Base-by-base conservation (phyloP, 2,888 invertebrate genomes). In the Sesia bembeciformis region DNA sequence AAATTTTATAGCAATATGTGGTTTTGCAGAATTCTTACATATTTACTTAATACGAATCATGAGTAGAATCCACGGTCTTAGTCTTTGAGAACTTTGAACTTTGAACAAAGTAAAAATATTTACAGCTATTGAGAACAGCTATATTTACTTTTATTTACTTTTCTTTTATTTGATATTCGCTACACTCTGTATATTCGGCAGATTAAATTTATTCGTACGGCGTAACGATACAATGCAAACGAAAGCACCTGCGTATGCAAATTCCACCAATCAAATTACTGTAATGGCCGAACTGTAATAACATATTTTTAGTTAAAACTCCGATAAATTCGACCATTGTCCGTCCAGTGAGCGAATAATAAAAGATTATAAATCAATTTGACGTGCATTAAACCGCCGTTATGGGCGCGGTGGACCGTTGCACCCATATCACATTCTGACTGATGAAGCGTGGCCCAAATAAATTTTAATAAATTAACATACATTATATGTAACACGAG, bases 361-460 rank as follows among this genome's bases (percentile, higher is more conserved):
- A 65, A 61, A 66, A 70, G 23, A 68, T 70, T 68, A 65, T 68
- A 67, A 72, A 72, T 72, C 65, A 67, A 70, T 68, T 64, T 58
- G 60, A 63, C 53, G 60, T 62, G 63, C 56, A 60, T 65, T 62
- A 62, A 59, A 62, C 62, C 62, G 59, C 56, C 59, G 61, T 53
- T 57, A 56, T 54, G 60, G 58, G 56, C 57, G 52, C 50, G 52
- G 55, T 40, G 58, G 51, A 56, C 46, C 46, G 46, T 46, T 46
- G 46, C 46, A 46, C 46, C 46, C 46, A 7, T 46, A 46, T 46
- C 46, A 46, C 46, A 46, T 46, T 46, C 46, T 4, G 46, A 46
- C 46, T 46, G 46, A 46, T 46, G 46, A 46, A 46, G 46, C 46
- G 46, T n/a, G 46, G 4, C 23, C 46, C 46, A 46, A 46, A 46